A percentile compares a stretch with the other conserved stretches of the same genome.
Conservation (phyloP, 2,797 vertebrate species). For the Graptemys geographica region DNA sequence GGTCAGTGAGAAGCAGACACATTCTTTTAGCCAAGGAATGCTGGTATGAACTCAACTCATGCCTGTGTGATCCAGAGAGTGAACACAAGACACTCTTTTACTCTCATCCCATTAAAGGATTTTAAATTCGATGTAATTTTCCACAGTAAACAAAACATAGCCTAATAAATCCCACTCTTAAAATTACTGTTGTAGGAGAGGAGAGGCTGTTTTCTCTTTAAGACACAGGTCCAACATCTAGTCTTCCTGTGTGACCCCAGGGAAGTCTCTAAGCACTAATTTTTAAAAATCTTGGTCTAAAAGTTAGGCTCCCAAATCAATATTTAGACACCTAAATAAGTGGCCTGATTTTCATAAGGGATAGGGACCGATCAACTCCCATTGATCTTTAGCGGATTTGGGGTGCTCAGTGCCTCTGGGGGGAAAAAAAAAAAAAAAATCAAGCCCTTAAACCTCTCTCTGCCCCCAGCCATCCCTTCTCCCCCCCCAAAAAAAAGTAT, state of each 20-base stretch:
- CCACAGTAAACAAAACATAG: not conserved
- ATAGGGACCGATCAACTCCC: not conserved
- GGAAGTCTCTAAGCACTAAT: not conserved
- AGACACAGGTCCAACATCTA: not conserved
- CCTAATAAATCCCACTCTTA: not conserved
- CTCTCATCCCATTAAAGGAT: not conserved
- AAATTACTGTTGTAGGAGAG: not conserved
- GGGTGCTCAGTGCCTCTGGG: not conserved
- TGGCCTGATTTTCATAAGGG: not conserved
- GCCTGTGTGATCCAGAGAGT: not conserved
- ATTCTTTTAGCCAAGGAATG: not conserved
- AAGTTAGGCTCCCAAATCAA: not conserved
- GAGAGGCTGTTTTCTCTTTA: not conserved
- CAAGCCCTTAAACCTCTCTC: not conserved
- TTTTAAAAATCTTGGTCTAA: not conserved
- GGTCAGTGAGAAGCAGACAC: not conserved
- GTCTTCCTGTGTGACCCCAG: not conserved
- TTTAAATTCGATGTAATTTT: not conserved
- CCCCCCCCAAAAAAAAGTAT: not conserved
- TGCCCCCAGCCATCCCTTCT: not conserved
- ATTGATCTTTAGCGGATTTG: not conserved
- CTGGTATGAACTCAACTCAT: not conserved
- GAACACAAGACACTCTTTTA: not conserved
- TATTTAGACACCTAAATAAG: not conserved
- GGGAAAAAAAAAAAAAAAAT: not conserved